phyloP scores from a whole-genome alignment of 1,140 invertebrate species.

The Magallana ariakensis region DNA sequence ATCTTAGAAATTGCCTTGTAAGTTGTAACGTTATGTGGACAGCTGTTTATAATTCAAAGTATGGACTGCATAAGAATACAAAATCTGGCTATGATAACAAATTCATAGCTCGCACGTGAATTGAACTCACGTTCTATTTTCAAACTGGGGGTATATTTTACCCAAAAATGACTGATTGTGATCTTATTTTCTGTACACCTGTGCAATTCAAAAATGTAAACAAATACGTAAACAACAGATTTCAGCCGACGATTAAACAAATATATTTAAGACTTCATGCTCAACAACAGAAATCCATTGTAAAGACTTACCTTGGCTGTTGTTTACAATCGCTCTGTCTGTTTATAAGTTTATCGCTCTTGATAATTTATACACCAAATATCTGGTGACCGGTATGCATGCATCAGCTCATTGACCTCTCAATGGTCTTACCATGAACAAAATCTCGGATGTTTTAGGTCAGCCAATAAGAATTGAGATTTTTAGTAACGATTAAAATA shows the following conservation, averaged over 20 bases:
- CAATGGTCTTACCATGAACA: neutral
- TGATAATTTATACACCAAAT: neutral
- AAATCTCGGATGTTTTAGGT: conserved; percentile 14
- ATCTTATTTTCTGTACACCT: too few relatives aligned
- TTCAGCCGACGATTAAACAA: neutral
- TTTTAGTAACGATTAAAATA: conserved; percentile 38
- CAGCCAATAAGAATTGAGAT: neutral
- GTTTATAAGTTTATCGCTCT: neutral
- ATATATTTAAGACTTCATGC: neutral
- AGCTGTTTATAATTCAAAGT: too few relatives aligned
- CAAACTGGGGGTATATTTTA: too few relatives aligned
- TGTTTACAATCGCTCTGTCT: neutral
- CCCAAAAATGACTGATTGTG: too few relatives aligned
- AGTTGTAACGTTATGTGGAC: too few relatives aligned
- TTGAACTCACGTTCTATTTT: too few relatives aligned
- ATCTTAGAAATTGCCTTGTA: too few relatives aligned
- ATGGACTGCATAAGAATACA: too few relatives aligned
- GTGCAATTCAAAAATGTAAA: neutral
- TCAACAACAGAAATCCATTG: neutral
- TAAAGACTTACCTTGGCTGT: neutral
- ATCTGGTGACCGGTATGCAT: conserved; percentile 9
- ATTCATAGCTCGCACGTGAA: too few relatives aligned
- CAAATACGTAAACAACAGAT: neutral
- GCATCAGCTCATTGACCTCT: neutral
- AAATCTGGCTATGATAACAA: too few relatives aligned